Conservation (phyloP, 2,113 vertebrate genomes). For the Panthera uncia region DNA sequence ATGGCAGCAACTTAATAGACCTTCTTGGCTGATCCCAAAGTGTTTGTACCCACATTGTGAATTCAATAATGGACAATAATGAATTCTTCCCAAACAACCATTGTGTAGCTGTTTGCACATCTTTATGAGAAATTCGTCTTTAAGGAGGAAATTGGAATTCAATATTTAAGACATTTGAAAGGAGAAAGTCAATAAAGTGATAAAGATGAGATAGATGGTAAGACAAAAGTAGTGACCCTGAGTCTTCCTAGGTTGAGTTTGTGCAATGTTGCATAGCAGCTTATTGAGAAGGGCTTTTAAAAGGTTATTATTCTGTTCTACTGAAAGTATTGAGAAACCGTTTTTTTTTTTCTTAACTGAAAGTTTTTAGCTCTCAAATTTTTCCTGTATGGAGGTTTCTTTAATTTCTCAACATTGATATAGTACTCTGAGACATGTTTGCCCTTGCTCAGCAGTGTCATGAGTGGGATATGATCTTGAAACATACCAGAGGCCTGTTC, state of each 20-base stretch:
- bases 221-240: not conserved
- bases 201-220: conserved; percentile 49
- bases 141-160: conserved; percentile 67
- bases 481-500: not conserved
- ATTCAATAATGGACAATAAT: conserved; percentile 50
- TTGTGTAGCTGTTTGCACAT: conserved; percentile 39
- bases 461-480: not conserved
- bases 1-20: not conserved
- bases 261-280: not conserved
- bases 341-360: conserved; percentile 1
- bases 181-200: conserved; percentile 57
- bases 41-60: not conserved
- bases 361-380: not conserved
- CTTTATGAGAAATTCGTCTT: conserved; percentile 63
- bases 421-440: not conserved
- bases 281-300: conserved; percentile 28
- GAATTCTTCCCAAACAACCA: conserved; percentile 39
- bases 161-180: conserved; percentile 66
- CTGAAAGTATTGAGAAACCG: not conserved
- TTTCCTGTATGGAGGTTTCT: not conserved
- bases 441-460: not conserved
- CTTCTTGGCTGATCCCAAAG: not conserved
- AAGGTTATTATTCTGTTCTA: conserved; percentile 26
- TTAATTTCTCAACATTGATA: not conserved
- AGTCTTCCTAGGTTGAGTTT: not conserved